Evolutionary conservation across 2,888 invertebrate species (phyloP), one percentile per base, ranked within the genome.

Genomic region (Drosophila mulleri): DNA sequence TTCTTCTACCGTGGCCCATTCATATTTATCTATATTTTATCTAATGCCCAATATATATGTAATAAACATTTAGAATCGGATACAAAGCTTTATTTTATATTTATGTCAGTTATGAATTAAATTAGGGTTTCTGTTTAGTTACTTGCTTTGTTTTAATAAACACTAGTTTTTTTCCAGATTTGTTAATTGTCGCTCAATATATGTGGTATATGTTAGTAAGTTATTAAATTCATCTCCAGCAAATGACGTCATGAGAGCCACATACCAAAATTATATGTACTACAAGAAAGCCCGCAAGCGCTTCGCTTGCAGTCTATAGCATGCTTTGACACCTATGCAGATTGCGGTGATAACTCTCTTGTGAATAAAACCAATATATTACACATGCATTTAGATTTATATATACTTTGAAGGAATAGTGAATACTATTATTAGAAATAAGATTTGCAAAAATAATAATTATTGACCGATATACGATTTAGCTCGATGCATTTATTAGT

Each of bases 301-400:
- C n/a, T 83, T 83, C 41, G 41, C 82, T 1, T 0, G 61, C 0
- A 39, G 54, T 66, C 0, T 83, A 84, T 39, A 2, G 68, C 1
- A 2, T 84, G 0, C 68, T 1, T 12, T 83, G 47, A 80, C 75
- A 6, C 0, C 87, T 2, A 0, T 42, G 8, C 87, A 87, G 52
- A 86, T 84, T 78, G 2, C 26, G 0, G 1, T 42, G 1, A 8
- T 84, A 1, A 37, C 23, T 3, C 0, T 78, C 0, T 0, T 82
- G 83, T 83, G 66, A 73, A 82, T 68, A 48, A 3, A 0, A 8
- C 3, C 14, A n/a, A 18, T n/a, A n/a, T n/a, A n/a, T n/a, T n/a
- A n/a, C n/a, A n/a, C n/a, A n/a, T n/a, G n/a, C n/a, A n/a, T n/a
- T n/a, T n/a, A n/a, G n/a, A n/a, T n/a, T n/a, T n/a, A n/a, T n/a